Base-by-base conservation (phyloP, 2,797 vertebrate genomes). In the Paramormyrops hopkinsi region DNA sequence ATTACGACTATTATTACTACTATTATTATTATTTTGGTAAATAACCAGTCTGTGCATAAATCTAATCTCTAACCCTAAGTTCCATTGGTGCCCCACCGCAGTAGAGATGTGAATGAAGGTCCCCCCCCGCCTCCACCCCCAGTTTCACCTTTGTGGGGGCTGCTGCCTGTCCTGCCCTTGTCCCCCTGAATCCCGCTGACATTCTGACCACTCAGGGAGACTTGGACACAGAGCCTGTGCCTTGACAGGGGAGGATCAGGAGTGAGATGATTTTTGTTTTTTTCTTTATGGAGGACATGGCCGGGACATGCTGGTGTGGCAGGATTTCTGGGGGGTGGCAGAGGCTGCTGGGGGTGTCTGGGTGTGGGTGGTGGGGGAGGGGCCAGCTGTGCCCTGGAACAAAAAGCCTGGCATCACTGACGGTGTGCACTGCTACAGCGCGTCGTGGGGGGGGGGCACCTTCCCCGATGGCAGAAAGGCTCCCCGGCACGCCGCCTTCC, bases 141-240 rank as follows among this genome's bases (percentile, higher is more conserved):
- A 29, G 33, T 44, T 89, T 84, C 50, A 22, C 88, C 89, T 87
- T 88, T 83, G 73, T 25, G 89, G 90, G 90, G 82, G 69, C 87
- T 65, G 88, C 89, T 89, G 87, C 89, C 92, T 51, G 59, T 88
- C 44, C 86, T 88, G 89, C 69, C 84, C 84, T 62, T 44, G 85
- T 12, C 48, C 48, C 41, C 54, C 62, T 48, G 85, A 76, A 88
- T 86, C 62, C 85, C 85, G 3, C 89, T 82, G 50, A 88, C 86
- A 88, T 88, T 91, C 89, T 86, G 90, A 89, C 90, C 89, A 93
- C 90, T 93, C 92, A 91, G 91, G 91, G 92, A 93, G 85, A 89
- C 90, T 90, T 41, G 82, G 91, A 92, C 88, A 19, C 17, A 12
- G 90, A 90, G 89, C 79, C 62, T n/a, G 86, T 90, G 91, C 90